Evolutionary conservation across 2,888 invertebrate genomes (phyloP), one percentile per base, ranked within the genome.

Genomic region (Stictocephala bisonia): DNA sequence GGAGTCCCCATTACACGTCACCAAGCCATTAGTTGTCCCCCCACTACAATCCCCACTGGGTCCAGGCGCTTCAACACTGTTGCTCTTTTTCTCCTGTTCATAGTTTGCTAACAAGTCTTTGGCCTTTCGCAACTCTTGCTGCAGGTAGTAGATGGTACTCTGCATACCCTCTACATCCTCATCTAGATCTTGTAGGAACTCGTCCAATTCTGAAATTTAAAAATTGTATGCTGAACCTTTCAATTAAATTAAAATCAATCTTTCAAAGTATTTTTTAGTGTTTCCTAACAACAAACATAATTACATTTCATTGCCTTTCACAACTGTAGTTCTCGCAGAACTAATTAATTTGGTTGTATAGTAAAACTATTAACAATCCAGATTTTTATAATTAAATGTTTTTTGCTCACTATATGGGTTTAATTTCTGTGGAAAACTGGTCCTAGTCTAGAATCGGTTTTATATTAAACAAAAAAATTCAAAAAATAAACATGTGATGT

Each of bases 91-190:
- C 74, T 84, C 92, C 79, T 89, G 89, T 79, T 91, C 90, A 40
- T 91, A 83, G n/a, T 85, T 83, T 68, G 86, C 86, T 73, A 89
- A 87, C 35, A 88, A 87, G 78, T 93, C 93, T 80, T 92, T 91
- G 11, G 93, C 88, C 80, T 95, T 94, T 74, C 95, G 90, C 75
- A 98, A 86, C 85, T 98, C 96, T 83, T 96, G 95, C 82, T 98
- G 97, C 74, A 98, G 87, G 85, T 94, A 94, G 84, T 95, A 89
- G 82, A 98, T 97, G 76, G 97, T 97, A 83, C 96, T 95, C 87
- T 98, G 98, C 96, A 99, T 96, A 22, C 97, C 97, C 85, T 99
- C 99, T 41, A 97, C 94, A 84, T 98, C 97, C 84, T 97, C 97
- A 82, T 99, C 99, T 76, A 98, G 85, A 83, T 98, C 98, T 84